Conservation (phyloP, 2,888 invertebrate species). For the Drosophila mimetica region DNA sequence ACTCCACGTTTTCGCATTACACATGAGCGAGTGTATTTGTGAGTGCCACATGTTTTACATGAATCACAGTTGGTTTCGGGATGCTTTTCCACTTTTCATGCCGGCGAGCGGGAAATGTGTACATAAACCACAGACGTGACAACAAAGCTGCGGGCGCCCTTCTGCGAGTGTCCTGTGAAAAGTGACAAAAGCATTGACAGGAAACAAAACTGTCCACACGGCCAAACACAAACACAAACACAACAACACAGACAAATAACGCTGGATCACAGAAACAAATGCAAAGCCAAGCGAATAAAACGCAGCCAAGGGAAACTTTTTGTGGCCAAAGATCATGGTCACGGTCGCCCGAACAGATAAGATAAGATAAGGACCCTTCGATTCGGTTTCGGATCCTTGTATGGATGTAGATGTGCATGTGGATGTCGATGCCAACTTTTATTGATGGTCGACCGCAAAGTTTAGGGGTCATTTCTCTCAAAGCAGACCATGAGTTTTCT, state of each 20-base stretch:
- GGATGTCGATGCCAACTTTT: slow-evolving; percentile 55
- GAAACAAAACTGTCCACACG: slow-evolving; percentile 50
- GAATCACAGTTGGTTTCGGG: slow-evolving; percentile 48
- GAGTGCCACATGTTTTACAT: slow-evolving; percentile 52
- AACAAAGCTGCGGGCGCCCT: slow-evolving; percentile 45
- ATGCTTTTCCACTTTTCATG: slow-evolving; percentile 44
- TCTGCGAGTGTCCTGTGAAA: slow-evolving; percentile 26
- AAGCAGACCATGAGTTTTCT: slow-evolving; percentile 13
- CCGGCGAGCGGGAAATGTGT: slow-evolving; percentile 40
- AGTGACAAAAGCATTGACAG: slow-evolving; percentile 53
- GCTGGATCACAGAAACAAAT: slow-evolving; percentile 11
- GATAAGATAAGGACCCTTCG: slow-evolving; percentile 49
- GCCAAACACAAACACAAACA: slow-evolving; percentile 48
- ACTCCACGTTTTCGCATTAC: slow-evolving; percentile 31
- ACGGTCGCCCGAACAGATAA: slow-evolving; percentile 33
- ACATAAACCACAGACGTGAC: slow-evolving; percentile 47
- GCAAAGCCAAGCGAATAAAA: slow-evolving; percentile 12
- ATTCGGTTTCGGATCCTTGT: slow-evolving; percentile 9
- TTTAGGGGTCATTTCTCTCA: slow-evolving; percentile 35
- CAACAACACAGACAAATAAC: slow-evolving; percentile 16
- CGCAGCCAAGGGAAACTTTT: slow-evolving; percentile 43
- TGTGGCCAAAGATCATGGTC: slow-evolving; percentile 45
- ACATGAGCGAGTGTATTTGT: slow-evolving; percentile 42
- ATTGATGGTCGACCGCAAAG: slow-evolving; percentile 67
- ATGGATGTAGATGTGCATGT: slow-evolving; percentile 10